Conservation (phyloP, 2,113 vertebrate genomes). For the Phaetusa simplex region DNA sequence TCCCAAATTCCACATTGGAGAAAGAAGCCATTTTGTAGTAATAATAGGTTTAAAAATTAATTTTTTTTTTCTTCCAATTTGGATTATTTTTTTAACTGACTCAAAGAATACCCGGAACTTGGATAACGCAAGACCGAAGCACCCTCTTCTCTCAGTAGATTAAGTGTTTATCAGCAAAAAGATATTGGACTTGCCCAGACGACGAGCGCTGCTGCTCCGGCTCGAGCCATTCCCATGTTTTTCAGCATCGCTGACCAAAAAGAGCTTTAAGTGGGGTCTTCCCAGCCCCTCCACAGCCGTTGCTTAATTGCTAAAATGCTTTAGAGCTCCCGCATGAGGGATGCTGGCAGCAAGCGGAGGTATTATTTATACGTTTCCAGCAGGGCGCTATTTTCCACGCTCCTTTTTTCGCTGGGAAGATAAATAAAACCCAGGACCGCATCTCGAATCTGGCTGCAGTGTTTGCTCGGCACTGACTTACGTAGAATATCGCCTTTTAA, state of each 20-base stretch:
- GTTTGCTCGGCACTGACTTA: neutral
- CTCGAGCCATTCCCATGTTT: neutral
- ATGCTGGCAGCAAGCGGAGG: neutral
- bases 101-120: neutral
- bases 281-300: neutral
- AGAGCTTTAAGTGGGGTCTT: neutral
- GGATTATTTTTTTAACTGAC: neutral
- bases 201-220: neutral
- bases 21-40: neutral
- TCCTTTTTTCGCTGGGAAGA: neutral
- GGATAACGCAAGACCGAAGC: neutral
- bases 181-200: fast-evolving
- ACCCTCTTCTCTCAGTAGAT: neutral
- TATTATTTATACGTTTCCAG: neutral
- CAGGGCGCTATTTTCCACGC: neutral
- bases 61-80: neutral
- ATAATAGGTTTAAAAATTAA: neutral
- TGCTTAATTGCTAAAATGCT: neutral
- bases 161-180: neutral
- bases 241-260: fast-evolving
- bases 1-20: neutral
- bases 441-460: fast-evolving
- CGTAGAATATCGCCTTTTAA: neutral
- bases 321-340: neutral
- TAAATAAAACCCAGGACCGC: neutral